Percentiles rank a stretch among this genome's conserved stretches.
phyloP scores from a whole-genome alignment of 2,113 vertebrate genomes.

The Meles meles region DNA sequence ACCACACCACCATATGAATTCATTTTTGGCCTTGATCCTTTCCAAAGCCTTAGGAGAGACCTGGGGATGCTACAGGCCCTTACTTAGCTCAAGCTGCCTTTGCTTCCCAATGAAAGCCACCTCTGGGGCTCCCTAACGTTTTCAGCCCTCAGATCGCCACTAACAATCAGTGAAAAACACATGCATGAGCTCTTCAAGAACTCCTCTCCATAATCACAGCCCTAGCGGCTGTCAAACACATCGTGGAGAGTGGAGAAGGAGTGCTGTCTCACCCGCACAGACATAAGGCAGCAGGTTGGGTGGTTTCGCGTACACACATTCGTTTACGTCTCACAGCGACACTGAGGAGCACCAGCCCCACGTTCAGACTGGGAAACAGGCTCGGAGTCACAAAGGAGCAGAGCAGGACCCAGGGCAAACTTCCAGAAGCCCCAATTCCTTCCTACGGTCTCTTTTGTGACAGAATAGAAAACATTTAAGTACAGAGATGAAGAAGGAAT shows the following conservation, averaged over 20 bases:
- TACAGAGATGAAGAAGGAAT: not conserved
- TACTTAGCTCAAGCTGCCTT: not conserved
- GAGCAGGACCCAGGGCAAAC: not conserved
- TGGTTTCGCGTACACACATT: fast-evolving
- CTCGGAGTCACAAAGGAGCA: not conserved
- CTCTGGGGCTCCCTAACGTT: not conserved
- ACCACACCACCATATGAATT: not conserved
- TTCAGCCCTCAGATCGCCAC: not conserved
- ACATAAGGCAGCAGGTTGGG: too few species aligned
- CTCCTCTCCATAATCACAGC: not conserved
- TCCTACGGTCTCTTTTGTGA: not conserved
- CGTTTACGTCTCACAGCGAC: not conserved
- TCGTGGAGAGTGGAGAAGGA: not conserved
- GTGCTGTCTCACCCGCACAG: too few species aligned
- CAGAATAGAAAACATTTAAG: not conserved
- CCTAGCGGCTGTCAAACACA: too few species aligned
- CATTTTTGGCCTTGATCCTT: not conserved
- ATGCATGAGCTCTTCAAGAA: not conserved
- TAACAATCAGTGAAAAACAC: not conserved
- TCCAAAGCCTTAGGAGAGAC: not conserved
- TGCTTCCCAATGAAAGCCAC: not conserved
- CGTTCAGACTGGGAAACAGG: not conserved
- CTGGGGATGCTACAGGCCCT: not conserved
- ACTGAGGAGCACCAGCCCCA: fast-evolving
- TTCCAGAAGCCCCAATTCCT: not conserved